Evolutionary conservation across 2,113 vertebrate species (phyloP), one percentile per base, ranked within the genome.

Genomic region (Aspiorhynchus laticeps): DNA sequence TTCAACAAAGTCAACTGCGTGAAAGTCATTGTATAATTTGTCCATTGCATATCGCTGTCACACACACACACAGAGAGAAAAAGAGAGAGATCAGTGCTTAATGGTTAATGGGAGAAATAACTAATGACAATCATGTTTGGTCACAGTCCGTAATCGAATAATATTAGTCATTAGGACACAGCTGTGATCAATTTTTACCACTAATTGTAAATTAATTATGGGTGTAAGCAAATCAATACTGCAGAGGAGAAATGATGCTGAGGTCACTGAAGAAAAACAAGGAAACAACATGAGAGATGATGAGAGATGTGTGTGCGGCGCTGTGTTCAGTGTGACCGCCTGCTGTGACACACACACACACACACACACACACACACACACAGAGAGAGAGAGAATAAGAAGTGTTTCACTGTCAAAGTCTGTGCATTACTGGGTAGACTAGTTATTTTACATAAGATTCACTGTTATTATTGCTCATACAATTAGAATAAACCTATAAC

Each of bases 121-220:
- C 12, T 21, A 53, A 51, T 84, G 43, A 53, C 82, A 33, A 31
- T 53, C 46, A 73, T 71, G 80, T 82, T 82, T 84, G 65, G 82
- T 73, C 82, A 73, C 82, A 28, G 61, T 14, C 26, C 2, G 15
- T 71, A 71, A 83, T 83, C 8, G 43, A 83, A 53, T 84, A 36
- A 84, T 84, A 73, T 84, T 84, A 33, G 82, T 84, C 61, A 48
- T 80, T 80, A 80, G 21, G 78, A 43, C 56, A 80, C 78, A 80
- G 65, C 82, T 84, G 82, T 73, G 82, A 84, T 84, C 46, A 56
- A 84, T 84, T 71, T 84, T 51, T 51, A 33, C 28, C 67, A 24
- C 43, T 84, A 73, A 84, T 84, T 84, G 21, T 84, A 73, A 84
- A 84, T 84, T 51, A 84, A 84, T 84, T 84, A 84, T 24, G 61